Evolutionary conservation across 2,113 vertebrate genomes (phyloP), one percentile per base, ranked within the genome.

Genomic region (Esox niger): DNA sequence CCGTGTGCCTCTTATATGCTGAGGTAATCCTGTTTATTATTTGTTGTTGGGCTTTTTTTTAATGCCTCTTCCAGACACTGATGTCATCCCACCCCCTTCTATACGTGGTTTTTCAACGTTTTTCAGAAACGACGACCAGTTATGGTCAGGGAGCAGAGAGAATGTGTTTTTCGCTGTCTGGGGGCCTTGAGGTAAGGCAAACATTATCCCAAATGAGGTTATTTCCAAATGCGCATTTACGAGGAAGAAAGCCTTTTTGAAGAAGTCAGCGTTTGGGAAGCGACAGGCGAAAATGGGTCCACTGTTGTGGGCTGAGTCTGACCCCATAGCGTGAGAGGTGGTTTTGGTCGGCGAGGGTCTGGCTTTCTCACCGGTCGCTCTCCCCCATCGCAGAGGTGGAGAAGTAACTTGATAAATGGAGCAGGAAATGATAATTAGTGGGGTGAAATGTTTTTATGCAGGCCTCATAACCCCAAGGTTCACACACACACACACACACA

Each of bases 351-450:
- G 26, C 69, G 52, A 75, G 46, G 71, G 74, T 77, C 6, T 2
- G 56, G 73, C 73, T 72, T 62, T 62, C 59, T 71, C 64, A 72
- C 43, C 62, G 60, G 32, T 49, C 60, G 63, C 60, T 5, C 25
- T 25, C 49, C 15, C 55, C 49, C 3, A 57, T 11, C 10, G 2
- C 55, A 7, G 11, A 71, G n/a, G 27, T 27, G 68, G 62, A 68
- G 66, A 21, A 57, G 55, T 46, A 81, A 74, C 73, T 68, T 75
- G 77, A 84, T 85, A 73, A 85, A 84, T 85, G 75, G 68, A 79
- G 30, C 73, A 81, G 81, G 84, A 85, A 85, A 81, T 69, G 64
- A 82, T 78, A 69, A 83, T 86, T 84, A 83, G 74, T 52, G 43
- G 54, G 62, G 66, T 81, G 67, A 79, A 79, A 77, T 64, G 76